These are phyloP conservation scores for Vespertilio murinus DNA, from an alignment of 2,797 vertebrate species.

Conservation along the genomic window DNA sequence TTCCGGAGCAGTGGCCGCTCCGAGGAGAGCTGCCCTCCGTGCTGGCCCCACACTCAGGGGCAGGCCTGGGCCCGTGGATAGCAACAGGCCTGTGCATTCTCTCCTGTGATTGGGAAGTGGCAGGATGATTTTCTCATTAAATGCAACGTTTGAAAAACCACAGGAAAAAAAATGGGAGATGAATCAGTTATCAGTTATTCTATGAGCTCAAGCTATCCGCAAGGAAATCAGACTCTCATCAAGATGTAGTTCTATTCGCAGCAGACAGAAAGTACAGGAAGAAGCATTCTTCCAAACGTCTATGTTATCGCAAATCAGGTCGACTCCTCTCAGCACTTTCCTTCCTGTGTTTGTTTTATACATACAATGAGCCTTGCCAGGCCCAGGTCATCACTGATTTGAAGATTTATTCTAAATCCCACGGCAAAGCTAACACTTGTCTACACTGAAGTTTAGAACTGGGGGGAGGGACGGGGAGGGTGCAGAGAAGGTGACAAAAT, in stretches of 20 bases:
- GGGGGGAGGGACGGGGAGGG: no score
- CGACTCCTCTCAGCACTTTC: neutral
- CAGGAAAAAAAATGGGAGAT: neutral
- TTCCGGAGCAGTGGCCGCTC: neutral
- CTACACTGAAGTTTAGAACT: neutral
- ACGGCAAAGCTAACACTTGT: neutral
- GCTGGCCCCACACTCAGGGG: no score
- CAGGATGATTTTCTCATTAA: neutral
- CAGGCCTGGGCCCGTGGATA: accelerated
- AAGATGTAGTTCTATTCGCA: slow-evolving; percentile 2
- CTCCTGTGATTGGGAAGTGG: neutral
- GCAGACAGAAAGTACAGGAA: neutral
- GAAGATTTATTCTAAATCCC: neutral
- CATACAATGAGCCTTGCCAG: neutral
- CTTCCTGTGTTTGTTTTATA: slow-evolving; percentile 58
- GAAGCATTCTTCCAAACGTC: neutral
- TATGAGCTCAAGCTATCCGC: neutral
- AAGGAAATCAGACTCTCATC: neutral
- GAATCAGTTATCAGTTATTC: neutral
- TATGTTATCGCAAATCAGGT: neutral
- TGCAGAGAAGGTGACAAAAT: neutral
- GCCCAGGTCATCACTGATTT: neutral
- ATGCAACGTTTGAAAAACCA: neutral
- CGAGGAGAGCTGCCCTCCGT: neutral
- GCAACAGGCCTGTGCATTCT: neutral